These are phyloP conservation scores for Porphyrio hochstetteri DNA, from an alignment of 2,113 vertebrate genomes.

Conservation along the genomic window DNA sequence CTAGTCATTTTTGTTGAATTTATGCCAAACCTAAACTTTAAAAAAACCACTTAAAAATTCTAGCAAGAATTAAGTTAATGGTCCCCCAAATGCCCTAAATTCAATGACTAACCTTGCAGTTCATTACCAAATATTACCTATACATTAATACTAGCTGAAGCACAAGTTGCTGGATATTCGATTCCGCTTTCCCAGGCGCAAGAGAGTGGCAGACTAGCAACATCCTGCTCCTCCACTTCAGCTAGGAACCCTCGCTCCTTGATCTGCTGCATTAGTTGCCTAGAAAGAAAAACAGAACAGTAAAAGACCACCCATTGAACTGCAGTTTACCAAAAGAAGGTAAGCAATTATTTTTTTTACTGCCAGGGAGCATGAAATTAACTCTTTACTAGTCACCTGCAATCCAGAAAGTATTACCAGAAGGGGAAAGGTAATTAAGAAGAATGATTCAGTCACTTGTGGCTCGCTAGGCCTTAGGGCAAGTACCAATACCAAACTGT, in stretches of 20 bases:
- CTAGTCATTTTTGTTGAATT: slow-evolving; percentile 78
- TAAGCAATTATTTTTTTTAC: not conserved
- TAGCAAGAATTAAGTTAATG: slow-evolving; percentile 79
- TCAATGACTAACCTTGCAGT: slow-evolving; percentile 58
- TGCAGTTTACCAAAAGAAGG: not conserved
- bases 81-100: slow-evolving; percentile 72
- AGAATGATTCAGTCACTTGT: not conserved
- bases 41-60: slow-evolving; percentile 67
- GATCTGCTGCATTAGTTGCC: slow-evolving; percentile 91
- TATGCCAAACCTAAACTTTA: slow-evolving; percentile 65
- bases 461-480: not conserved
- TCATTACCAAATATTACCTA: slow-evolving; percentile 68
- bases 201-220: slow-evolving; percentile 78
- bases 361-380: not conserved
- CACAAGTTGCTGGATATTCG: slow-evolving; percentile 81
- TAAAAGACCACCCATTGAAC: not conserved
- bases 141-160: slow-evolving; percentile 82
- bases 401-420: not conserved
- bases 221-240: slow-evolving; percentile 76
- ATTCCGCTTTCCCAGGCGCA: slow-evolving; percentile 89
- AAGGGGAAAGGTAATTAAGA: too few relatives aligned
- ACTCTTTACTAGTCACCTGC: not conserved
- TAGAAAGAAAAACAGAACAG: slow-evolving; percentile 11
- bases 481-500: not conserved
- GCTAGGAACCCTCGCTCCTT: slow-evolving; percentile 74